phyloP scores from a whole-genome alignment of 2,888 invertebrate species.

The Acronicta leporina region DNA sequence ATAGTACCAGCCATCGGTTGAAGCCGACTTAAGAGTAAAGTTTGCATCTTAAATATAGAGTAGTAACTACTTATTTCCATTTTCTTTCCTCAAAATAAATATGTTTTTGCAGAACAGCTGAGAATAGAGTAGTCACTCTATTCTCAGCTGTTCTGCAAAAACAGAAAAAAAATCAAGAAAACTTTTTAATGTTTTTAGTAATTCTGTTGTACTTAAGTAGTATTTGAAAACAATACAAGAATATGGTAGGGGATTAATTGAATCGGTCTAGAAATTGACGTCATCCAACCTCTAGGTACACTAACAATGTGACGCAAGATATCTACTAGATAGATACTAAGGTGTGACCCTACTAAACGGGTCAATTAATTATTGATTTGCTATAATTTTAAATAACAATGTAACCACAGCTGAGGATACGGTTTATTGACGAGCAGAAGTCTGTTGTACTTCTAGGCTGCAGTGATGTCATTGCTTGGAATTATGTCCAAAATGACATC shows the following conservation, averaged over 20 bases:
- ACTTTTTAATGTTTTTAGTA: too few relatives aligned
- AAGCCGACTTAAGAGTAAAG: too few relatives aligned
- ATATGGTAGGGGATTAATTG: constrained; percentile 33
- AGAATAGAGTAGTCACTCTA: too few relatives aligned
- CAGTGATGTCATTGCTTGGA: too few relatives aligned
- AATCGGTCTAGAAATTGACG: constrained; percentile 42
- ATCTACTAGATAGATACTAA: constrained; percentile 10
- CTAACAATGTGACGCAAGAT: constrained; percentile 33
- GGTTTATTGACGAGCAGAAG: not conserved
- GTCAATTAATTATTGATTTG: constrained; percentile 42
- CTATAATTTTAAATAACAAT: constrained; percentile 7
- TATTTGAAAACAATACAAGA: not conserved
- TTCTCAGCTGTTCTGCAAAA: too few relatives aligned
- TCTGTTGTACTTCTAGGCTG: not conserved
- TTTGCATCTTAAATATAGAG: too few relatives aligned
- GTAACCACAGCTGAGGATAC: not conserved
- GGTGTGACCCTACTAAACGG: constrained; percentile 36
- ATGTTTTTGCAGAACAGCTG: too few relatives aligned
- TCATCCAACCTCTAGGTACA: constrained; percentile 36
- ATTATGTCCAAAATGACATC: too few relatives aligned
- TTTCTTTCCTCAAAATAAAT: too few relatives aligned
- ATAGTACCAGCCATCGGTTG: too few relatives aligned
- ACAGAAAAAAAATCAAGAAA: too few relatives aligned
- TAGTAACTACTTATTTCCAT: too few relatives aligned
- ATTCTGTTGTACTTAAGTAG: not conserved